Percentiles rank a stretch among this genome's conserved stretches.
Evolutionary conservation across 2,113 vertebrate species (phyloP).

Genomic region (Delphinus delphis): DNA sequence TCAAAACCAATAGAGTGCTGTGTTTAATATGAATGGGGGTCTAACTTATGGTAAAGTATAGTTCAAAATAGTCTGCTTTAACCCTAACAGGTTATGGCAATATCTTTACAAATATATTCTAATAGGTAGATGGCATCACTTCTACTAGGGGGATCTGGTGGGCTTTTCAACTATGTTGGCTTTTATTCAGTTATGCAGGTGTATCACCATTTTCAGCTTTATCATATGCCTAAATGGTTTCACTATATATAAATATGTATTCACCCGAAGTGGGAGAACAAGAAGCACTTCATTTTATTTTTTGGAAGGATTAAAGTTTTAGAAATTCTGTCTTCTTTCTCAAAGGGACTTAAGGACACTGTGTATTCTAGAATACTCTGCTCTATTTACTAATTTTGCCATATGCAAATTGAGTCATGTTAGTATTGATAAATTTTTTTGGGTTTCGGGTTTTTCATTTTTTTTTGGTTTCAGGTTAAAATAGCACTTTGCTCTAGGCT

Average conservation of each 20-base stretch:
- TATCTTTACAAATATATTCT: constrained; percentile 42
- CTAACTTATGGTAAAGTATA: constrained; percentile 59
- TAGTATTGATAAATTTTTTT: background rate
- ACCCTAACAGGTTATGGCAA: constrained; percentile 27
- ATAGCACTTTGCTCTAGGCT: background rate
- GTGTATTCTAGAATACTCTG: background rate
- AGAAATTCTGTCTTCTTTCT: background rate
- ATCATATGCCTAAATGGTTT: background rate
- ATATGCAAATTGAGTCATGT: background rate
- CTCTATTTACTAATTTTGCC: background rate
- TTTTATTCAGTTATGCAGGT: constrained; percentile 19
- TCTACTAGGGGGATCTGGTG: background rate
- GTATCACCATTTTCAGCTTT: background rate
- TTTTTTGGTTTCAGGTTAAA: background rate
- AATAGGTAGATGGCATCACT: background rate
- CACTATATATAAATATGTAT: background rate
- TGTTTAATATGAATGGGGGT: constrained; percentile 45
- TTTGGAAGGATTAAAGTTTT: background rate
- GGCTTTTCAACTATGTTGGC: background rate
- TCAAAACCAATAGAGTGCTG: constrained; percentile 45
- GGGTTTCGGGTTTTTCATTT: background rate
- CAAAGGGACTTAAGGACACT: background rate
- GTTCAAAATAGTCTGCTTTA: constrained; percentile 52
- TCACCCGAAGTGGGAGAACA: background rate
- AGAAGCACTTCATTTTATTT: background rate